These are phyloP conservation scores for Troglohyphantes excavatus DNA, from an alignment of 2,888 invertebrate genomes.

Conservation along the genomic window DNA sequence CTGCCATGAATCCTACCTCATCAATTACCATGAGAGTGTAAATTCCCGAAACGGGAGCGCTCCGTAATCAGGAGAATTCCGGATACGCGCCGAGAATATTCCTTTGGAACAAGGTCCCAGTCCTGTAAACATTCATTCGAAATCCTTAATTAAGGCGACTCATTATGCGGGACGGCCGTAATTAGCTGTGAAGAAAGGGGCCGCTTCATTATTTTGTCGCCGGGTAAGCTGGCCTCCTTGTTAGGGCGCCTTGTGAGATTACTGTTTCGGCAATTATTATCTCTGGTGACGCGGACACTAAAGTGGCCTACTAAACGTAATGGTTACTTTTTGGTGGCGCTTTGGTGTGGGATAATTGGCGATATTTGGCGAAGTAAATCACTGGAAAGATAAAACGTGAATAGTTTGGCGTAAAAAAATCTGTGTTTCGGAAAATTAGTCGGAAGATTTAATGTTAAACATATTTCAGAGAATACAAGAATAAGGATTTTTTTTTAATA, in stretches of 20 bases:
- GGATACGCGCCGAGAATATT: constrained; percentile 13
- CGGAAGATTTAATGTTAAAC: too few species aligned
- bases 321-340: too few species aligned
- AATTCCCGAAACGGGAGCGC: constrained; percentile 16
- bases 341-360: too few species aligned
- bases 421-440: too few species aligned
- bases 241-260: constrained; percentile 1
- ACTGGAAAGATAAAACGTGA: too few species aligned
- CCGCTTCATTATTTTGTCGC: constrained; percentile 45
- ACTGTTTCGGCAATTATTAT: constrained; percentile 39
- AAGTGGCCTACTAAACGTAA: background rate
- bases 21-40: constrained; percentile 26
- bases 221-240: background rate
- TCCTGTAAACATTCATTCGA: constrained; percentile 51
- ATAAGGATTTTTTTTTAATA: too few species aligned
- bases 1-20: constrained; percentile 13
- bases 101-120: constrained; percentile 17
- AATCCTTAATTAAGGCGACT: constrained; percentile 52
- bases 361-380: too few species aligned
- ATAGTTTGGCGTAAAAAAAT: too few species aligned
- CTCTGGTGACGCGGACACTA: constrained; percentile 21
- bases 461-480: too few species aligned
- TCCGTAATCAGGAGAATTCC: constrained; percentile 29
- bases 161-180: constrained; percentile 32
- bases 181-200: constrained; percentile 54